Percentiles rank a stretch among this genome's conserved stretches.
Conservation (phyloP, 2,113 vertebrate species). For the Hippopotamus amphibius region DNA sequence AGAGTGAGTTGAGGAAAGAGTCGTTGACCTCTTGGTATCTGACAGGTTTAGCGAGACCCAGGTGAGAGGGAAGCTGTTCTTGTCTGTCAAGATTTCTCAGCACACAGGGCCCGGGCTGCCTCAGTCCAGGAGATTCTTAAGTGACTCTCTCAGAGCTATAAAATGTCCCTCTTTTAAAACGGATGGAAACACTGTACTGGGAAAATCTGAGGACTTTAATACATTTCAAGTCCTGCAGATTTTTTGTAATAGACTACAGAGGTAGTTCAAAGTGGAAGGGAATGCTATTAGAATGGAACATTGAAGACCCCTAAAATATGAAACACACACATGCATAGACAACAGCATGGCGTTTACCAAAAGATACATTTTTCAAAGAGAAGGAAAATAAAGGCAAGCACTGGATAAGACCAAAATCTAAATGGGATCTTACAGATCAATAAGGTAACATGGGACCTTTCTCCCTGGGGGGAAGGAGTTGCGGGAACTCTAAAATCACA, state of each 20-base stretch:
- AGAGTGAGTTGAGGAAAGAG: neutral
- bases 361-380: constrained; percentile 25
- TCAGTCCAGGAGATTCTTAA: neutral
- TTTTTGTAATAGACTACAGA: constrained; percentile 36
- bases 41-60: constrained; percentile 6
- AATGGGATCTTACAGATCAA: neutral
- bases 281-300: neutral
- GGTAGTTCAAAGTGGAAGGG: neutral
- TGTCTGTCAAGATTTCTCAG: neutral
- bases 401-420: neutral
- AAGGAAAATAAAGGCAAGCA: constrained; percentile 13
- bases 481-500: neutral
- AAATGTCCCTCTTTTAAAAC: constrained; percentile 19
- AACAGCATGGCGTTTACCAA: neutral
- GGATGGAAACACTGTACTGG: constrained; percentile 28
- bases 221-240: constrained; percentile 18
- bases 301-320: constrained; percentile 53
- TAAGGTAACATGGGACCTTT: neutral
- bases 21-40: neutral
- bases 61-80: neutral
- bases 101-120: neutral
- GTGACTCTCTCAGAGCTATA: constrained; percentile 27
- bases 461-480: neutral
- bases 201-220: constrained; percentile 55
- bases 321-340: neutral